Evolutionary conservation across 2,797 vertebrate species (phyloP), one percentile per base, ranked within the genome.

Genomic region (Enteromius trimaculatus): DNA sequence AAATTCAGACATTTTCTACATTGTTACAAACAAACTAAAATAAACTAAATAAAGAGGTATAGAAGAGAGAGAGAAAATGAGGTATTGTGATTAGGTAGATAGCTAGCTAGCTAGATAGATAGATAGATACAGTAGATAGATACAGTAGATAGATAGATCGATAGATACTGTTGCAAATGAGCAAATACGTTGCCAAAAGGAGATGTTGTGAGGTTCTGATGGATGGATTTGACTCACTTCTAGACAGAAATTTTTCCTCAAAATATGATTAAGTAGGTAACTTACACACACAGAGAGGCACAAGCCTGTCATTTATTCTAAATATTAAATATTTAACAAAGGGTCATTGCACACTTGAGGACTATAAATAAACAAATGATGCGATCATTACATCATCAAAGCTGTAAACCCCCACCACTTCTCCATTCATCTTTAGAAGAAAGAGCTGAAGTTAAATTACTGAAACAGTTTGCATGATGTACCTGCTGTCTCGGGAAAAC

Each of bases 291-390:
- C 77, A 83, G n/a, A 69, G 17, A 83, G 11, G 77, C 84, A 84
- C 76, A 87, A 76, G 42, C 53, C 49, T 84, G 72, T 75, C 75
- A 78, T 65, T 74, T 71, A 49, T 69, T 79, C 58, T 64, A 69
- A 62, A 51, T 62, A 79, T 77, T 84, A 44, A 55, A 82, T 82
- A 86, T 80, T 68, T 75, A 74, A 86, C 58, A 42, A 78, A 58
- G 74, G 26, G 37, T 69, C 80, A 77, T 64, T 85, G 74, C 77
- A 74, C 77, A 47, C 79, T 34, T 51, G 31, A 83, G 69, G 53
- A 82, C 21, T 77, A 66, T 47, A 44, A 80, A 71, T 82, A 83
- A 83, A 86, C 44, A 81, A 47, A 66, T 86, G 53, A 86, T 66
- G 60, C 4, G 51, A 55, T 47, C 51, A 60, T 58, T 70, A 44